Percentiles rank a stretch among this genome's conserved stretches.
phyloP scores from a whole-genome alignment of 2,113 vertebrate species.

The Henicopernis longicauda region DNA sequence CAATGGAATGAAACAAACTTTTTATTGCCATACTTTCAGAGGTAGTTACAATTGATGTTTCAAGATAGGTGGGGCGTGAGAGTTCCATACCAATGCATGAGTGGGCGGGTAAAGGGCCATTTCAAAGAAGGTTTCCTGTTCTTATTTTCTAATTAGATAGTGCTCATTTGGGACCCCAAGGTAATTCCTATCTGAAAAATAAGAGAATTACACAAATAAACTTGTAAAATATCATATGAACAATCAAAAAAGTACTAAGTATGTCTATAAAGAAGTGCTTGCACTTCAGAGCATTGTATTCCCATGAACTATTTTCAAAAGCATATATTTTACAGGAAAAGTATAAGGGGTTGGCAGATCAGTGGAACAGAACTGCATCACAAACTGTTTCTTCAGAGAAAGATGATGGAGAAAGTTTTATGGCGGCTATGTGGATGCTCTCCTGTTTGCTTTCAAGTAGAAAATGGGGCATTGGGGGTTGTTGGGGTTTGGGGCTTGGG shows the following conservation, averaged over 20 bases:
- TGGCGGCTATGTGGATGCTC: not conserved
- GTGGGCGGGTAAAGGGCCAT: not conserved
- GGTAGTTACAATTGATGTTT: not conserved
- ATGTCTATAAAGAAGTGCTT: not conserved
- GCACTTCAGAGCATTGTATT: not conserved
- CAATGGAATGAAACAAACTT: not conserved
- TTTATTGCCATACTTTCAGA: not conserved
- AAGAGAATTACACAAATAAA: not conserved
- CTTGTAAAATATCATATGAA: not conserved
- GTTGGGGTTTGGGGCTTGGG: not conserved
- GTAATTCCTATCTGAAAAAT: not conserved
- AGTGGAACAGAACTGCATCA: not conserved
- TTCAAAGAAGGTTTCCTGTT: not conserved
- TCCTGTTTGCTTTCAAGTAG: not conserved
- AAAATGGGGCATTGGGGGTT: not conserved
- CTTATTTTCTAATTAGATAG: not conserved
- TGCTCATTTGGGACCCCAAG: not conserved
- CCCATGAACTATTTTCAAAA: not conserved
- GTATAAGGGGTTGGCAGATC: not conserved
- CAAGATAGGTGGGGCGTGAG: not conserved
- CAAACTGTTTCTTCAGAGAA: not conserved
- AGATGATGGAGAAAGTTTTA: not conserved
- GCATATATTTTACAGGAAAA: not conserved
- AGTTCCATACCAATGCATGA: not conserved
- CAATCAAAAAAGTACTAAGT: not conserved